These are phyloP conservation scores for Paratrypauchen microcephalus DNA, from an alignment of 2,797 vertebrate genomes.

Conservation along the genomic window DNA sequence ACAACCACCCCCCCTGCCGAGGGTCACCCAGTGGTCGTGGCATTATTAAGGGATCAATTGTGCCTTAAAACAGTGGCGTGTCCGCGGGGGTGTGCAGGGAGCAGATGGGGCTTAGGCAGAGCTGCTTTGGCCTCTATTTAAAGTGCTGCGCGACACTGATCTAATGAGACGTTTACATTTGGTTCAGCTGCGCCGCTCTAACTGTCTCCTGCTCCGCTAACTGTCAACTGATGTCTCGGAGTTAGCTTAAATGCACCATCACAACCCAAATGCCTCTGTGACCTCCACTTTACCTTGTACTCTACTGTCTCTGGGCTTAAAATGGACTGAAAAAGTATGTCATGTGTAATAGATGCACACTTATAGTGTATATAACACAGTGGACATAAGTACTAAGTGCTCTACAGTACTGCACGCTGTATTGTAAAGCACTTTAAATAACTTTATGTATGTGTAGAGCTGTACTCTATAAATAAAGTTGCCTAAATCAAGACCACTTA, in stretches of 20 bases:
- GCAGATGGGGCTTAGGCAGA: constrained; percentile 74
- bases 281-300: constrained; percentile 3
- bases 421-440: background rate
- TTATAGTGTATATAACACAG: background rate
- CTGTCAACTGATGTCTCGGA: constrained; percentile 24
- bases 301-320: background rate
- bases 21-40: constrained; percentile 74
- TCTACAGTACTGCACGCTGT: background rate
- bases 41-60: constrained; percentile 82
- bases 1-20: constrained; percentile 53
- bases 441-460: too few species aligned
- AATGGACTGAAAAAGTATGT: background rate
- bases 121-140: constrained; percentile 75
- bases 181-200: constrained; percentile 45
- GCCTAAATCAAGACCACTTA: background rate
- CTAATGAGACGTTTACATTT: constrained; percentile 74
- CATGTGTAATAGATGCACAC: background rate
- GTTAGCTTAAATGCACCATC: constrained; percentile 5
- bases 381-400: background rate
- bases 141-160: constrained; percentile 73
- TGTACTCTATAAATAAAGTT: too few species aligned
- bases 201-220: constrained; percentile 24
- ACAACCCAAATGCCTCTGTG: background rate
- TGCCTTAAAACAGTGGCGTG: constrained; percentile 73
- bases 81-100: constrained; percentile 54